These are phyloP conservation scores for Stegodyphus mimosarum DNA, from an alignment of 1,140 invertebrate genomes.

Conservation along the genomic window DNA sequence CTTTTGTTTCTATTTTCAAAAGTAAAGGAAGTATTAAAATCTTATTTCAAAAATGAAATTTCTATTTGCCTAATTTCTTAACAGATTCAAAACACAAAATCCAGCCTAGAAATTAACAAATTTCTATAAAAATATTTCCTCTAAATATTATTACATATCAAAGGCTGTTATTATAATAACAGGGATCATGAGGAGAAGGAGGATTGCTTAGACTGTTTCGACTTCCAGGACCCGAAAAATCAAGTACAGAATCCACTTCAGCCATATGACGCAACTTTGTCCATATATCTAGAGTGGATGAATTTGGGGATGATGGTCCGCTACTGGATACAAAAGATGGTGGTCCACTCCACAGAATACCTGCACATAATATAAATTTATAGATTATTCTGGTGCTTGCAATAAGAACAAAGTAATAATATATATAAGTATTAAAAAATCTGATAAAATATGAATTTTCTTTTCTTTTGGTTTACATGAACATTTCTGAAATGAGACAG, in stretches of 20 bases:
- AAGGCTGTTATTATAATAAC: constrained; percentile 62
- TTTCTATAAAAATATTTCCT: no score
- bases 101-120: no score
- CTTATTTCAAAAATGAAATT: no score
- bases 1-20: no score
- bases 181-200: constrained; percentile 59
- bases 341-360: constrained; percentile 72
- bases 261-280: constrained; percentile 53
- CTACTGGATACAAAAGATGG: constrained; percentile 74
- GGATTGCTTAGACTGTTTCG: constrained; percentile 61
- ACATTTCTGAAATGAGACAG: no score
- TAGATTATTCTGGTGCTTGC: no score
- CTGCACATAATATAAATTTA: neutral
- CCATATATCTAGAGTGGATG: constrained; percentile 63
- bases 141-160: constrained; percentile 20
- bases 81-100: no score
- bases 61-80: no score
- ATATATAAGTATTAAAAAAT: neutral
- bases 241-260: constrained; percentile 56
- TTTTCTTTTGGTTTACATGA: no score
- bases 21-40: no score
- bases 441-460: no score
- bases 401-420: neutral
- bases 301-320: constrained; percentile 76
- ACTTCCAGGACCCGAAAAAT: constrained; percentile 49